Conservation (phyloP, 2,113 vertebrate genomes). For the Microtus ochrogaster region DNA sequence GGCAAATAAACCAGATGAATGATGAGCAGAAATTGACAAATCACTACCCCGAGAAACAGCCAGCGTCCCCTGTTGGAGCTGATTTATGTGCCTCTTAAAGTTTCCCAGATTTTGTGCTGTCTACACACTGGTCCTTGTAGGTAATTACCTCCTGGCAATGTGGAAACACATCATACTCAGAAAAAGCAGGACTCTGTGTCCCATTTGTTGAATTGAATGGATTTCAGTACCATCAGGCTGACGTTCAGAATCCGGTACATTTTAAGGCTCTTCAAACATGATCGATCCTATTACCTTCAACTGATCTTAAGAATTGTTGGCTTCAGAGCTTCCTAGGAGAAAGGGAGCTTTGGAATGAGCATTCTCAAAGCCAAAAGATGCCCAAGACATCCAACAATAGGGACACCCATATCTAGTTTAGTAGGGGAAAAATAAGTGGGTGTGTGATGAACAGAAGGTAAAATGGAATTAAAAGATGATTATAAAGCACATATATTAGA, state of each 20-base stretch:
- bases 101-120: no score
- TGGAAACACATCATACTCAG: not conserved
- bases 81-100: not conserved
- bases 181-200: not conserved
- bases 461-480: not conserved
- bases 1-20: not conserved
- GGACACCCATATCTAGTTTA: not conserved
- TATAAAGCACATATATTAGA: not conserved
- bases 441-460: not conserved
- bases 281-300: not conserved
- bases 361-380: not conserved
- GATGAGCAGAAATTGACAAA: not conserved
- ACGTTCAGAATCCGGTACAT: not conserved
- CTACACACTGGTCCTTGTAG: not conserved
- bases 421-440: not conserved
- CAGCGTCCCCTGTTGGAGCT: accelerated
- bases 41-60: not conserved
- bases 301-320: not conserved
- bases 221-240: not conserved
- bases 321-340: not conserved
- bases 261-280: not conserved
- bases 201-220: not conserved
- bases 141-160: not conserved
- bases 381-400: not conserved
- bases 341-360: not conserved